Base-by-base conservation (phyloP, 2,113 vertebrate genomes). In the Oryzias javanicus region DNA sequence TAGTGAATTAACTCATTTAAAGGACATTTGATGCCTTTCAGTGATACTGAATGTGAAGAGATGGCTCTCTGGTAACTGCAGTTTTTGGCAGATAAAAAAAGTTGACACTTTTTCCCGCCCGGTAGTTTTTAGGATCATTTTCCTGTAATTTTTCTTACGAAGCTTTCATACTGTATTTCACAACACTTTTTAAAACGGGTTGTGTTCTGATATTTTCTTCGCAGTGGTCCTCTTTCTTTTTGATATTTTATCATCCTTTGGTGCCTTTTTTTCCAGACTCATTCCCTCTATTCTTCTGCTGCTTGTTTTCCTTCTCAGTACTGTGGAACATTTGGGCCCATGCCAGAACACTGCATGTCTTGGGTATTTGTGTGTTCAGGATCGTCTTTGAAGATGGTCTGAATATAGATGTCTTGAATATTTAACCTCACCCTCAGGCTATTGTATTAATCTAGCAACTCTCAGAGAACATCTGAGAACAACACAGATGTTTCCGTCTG, bases 341-440 rank as follows among this genome's bases (percentile, higher is more conserved):
- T 54, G 16, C 60, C 29, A 50, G 54, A 63, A 58, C 13, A 52
- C 19, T 50, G 14, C 12, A 2, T 15, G 7, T 8, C 14, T 7
- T 7, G 6, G 1, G 25, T n/a, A 18, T 66, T 18, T 52, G 45
- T 46, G 19, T 63, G 48, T 51, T 59, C 22, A 35, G 18, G 40
- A 50, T 29, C 4, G n/a, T 64, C 61, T 74, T 66, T 80, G 73
- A 76, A 71, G 71, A 72, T 42, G 14, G 54, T 50, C 69, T 68
- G 70, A 74, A 82, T 84, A 76, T 74, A 64, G 50, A 76, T 57
- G 49, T 70, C 45, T 76, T 84, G 72, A 74, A 82, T 84, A 78
- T 84, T 84, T 82, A 76, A 84, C 57, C 66, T 70, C 5, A 24
- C 55, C 84, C 42, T 1, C 10, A 60, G 61, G 79, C 76, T 56